Evolutionary conservation across 2,888 invertebrate genomes (phyloP).

Genomic region (Pristionchus maxplancki): DNA sequence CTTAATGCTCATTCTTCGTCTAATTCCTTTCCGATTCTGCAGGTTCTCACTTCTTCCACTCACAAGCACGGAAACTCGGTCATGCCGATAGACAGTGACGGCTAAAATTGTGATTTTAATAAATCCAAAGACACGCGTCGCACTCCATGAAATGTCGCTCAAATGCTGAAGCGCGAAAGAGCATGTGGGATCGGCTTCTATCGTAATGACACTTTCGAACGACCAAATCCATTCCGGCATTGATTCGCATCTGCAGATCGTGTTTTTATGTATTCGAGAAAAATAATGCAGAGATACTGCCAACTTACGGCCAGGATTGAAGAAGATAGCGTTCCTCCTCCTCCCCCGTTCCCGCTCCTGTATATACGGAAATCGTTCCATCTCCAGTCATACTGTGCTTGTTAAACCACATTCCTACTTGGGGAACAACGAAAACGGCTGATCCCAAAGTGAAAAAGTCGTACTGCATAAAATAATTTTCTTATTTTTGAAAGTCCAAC

Average conservation of each 20-base stretch:
- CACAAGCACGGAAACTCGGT: not conserved
- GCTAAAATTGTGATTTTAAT: not conserved
- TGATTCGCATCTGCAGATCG: not conserved
- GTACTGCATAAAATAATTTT: too few species aligned
- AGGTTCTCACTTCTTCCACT: not conserved
- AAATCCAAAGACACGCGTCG: too few species aligned
- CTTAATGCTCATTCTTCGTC: not conserved
- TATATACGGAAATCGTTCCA: not conserved
- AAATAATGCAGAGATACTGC: too few species aligned
- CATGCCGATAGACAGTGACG: not conserved
- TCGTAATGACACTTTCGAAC: not conserved
- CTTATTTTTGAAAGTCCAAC: not conserved
- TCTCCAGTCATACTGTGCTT: not conserved
- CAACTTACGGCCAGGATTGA: not conserved
- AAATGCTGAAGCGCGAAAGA: not conserved
- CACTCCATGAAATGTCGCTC: too few species aligned
- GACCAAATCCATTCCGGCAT: not conserved
- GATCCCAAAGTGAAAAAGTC: not conserved
- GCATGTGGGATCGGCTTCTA: not conserved
- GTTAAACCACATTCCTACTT: not conserved
- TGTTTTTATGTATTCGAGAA: too few species aligned
- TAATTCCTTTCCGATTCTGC: not conserved
- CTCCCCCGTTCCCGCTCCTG: not conserved
- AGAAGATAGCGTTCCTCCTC: not conserved
- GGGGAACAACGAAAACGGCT: not conserved